Evolutionary conservation across 1,140 invertebrate species (phyloP), one percentile per base, ranked within the genome.

Genomic region (Drosophila kurseongensis): DNA sequence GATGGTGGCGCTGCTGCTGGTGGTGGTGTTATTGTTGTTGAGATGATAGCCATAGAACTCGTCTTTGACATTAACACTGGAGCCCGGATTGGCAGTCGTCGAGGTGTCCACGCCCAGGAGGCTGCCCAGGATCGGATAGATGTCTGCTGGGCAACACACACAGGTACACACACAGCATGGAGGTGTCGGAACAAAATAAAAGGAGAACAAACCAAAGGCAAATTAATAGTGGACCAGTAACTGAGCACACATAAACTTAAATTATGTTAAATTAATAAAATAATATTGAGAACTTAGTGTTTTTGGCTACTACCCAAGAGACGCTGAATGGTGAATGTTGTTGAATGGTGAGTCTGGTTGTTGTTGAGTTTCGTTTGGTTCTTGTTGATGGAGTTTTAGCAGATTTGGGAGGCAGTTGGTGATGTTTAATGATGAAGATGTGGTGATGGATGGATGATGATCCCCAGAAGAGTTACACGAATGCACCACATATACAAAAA

Each of bases 51-150:
- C 80, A 44, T 91, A 91, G 55, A 83, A 85, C 35, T 91, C 88
- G 23, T 86, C 79, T 13, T 57, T 62, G 62, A 61, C 68, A 60
- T 73, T 65, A 51, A 55, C 51, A 68, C 69, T 58, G 27, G 66
- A 48, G 16, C 60, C 55, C 4, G 55, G 27, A 72, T 45, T 65
- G 36, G 16, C 65, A 38, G 47, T 42, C 40, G 65, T 77, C 38
- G 83, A 88, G 6, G 91, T 91, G 44, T 92, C 91, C 78, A 91
- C 91, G 54, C 91, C 91, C 67, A 92, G 59, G n/a, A 92, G 75
- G 69, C 91, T 92, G 61, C 91, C 91, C 74, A 92, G 66, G 41
- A 92, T 92, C 44, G 91, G 91, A 59, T 92, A 92, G 65, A 92
- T 92, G 75, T 92, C 91, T 92, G 76, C 58, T 74, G 74, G 74